Percentiles rank a stretch among this genome's conserved stretches.
These are phyloP conservation scores for Hesperia comma DNA, from an alignment of 2,888 invertebrate species.

Conservation along the genomic window DNA sequence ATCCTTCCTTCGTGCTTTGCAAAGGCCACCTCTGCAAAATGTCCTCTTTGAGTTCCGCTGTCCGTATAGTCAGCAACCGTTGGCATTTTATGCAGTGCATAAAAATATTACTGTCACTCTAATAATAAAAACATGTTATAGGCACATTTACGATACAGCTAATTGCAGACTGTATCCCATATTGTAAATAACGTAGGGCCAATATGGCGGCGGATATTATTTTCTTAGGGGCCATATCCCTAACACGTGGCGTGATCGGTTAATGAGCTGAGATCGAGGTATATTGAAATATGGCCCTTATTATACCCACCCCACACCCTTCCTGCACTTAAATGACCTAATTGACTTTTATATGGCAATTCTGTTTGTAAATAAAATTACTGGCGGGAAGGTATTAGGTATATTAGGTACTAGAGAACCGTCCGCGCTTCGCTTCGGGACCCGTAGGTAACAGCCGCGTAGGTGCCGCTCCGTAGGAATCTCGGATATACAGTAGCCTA, in stretches of 20 bases:
- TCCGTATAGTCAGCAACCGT: too few relatives aligned
- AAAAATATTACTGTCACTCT: background rate
- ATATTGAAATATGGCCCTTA: slow-evolving; percentile 30
- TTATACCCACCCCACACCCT: slow-evolving; percentile 19
- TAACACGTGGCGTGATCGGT: slow-evolving; percentile 27
- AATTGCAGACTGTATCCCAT: slow-evolving; percentile 16
- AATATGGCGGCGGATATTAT: slow-evolving; percentile 20
- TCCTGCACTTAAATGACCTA: slow-evolving; percentile 18
- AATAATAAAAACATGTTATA: background rate
- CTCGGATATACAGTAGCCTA: too few relatives aligned
- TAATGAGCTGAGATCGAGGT: slow-evolving; percentile 32
- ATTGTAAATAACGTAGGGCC: slow-evolving; percentile 13
- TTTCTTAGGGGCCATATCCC: slow-evolving; percentile 28
- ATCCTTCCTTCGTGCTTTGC: too few relatives aligned
- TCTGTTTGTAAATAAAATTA: slow-evolving; percentile 3
- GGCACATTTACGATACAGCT: slow-evolving; percentile 16
- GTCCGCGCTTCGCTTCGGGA: too few relatives aligned
- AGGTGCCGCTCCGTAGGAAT: too few relatives aligned
- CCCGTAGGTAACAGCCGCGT: too few relatives aligned
- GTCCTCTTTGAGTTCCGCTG: too few relatives aligned
- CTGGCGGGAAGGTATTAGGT: too few relatives aligned
- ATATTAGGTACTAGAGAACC: too few relatives aligned
- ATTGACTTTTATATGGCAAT: slow-evolving; percentile 20
- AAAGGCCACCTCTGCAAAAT: too few relatives aligned
- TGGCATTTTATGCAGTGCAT: too few relatives aligned